phyloP scores from a whole-genome alignment of 2,113 vertebrate genomes.

The Indicator maculatus region DNA sequence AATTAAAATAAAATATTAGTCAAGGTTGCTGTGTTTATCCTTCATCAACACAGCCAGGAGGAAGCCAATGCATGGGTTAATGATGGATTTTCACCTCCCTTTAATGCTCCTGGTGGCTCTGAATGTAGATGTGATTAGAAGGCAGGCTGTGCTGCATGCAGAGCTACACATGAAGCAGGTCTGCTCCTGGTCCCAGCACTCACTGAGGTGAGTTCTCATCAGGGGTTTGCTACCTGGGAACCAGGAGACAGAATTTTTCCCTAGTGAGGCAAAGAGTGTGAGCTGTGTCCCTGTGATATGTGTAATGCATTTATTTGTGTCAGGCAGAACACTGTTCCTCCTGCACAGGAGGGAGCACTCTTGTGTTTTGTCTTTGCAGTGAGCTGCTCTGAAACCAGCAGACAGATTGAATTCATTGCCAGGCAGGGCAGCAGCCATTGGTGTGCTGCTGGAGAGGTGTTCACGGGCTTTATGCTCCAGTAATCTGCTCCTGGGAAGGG shows the following conservation, averaged over 20 bases:
- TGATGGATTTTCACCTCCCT: constrained; percentile 2
- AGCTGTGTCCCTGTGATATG: neutral
- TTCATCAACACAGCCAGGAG: neutral
- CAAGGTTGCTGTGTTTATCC: constrained; percentile 26
- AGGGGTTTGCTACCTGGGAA: neutral
- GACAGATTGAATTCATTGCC: neutral
- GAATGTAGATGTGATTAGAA: constrained; percentile 22
- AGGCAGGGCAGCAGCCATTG: rapidly evolving
- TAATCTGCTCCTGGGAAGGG: constrained; percentile 18
- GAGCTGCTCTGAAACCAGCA: neutral
- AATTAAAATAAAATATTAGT: constrained; percentile 60
- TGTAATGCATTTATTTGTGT: neutral
- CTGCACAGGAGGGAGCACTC: neutral
- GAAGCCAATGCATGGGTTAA: constrained; percentile 25
- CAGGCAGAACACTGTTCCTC: neutral
- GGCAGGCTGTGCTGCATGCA: neutral
- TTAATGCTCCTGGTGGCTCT: neutral
- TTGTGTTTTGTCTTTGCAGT: neutral
- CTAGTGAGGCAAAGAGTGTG: neutral
- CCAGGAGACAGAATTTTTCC: neutral
- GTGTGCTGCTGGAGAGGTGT: neutral
- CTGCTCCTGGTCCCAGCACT: neutral
- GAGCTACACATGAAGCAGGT: neutral
- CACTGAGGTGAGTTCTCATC: neutral
- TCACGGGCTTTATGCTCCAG: neutral